A percentile compares a stretch with the other conserved stretches of the same genome.
phyloP scores from a whole-genome alignment of 1,140 invertebrate genomes.

The Aricia agestis region DNA sequence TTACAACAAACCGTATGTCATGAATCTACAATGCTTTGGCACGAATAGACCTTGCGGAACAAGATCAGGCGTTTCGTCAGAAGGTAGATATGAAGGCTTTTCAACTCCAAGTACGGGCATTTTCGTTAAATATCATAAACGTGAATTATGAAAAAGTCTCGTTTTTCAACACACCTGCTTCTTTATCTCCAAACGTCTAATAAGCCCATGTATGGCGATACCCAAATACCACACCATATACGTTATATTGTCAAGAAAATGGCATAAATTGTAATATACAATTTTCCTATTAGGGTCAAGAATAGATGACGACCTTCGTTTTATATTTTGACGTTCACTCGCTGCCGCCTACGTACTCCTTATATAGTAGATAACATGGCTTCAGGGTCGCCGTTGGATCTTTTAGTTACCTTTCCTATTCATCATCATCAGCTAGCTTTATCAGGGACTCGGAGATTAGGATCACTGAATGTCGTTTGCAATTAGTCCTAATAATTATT shows the following conservation, averaged over 20 bases:
- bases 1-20: not conserved
- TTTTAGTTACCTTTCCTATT: constrained; percentile 6
- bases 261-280: constrained; percentile 37
- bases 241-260: constrained; percentile 18
- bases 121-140: too few species aligned
- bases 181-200: not conserved
- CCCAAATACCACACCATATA: constrained; percentile 9
- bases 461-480: not conserved
- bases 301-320: constrained; percentile 41
- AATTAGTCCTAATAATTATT: not conserved
- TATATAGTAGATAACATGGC: constrained; percentile 16
- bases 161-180: not conserved
- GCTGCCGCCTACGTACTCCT: constrained; percentile 15
- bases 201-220: constrained; percentile 4
- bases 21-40: not conserved
- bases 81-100: not conserved
- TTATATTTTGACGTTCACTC: constrained; percentile 40
- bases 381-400: constrained; percentile 5
- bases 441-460: not conserved
- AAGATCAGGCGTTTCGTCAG: too few species aligned
- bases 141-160: not conserved
- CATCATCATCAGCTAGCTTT: not conserved
- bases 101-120: not conserved
- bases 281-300: constrained; percentile 53
- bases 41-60: not conserved